These are phyloP conservation scores for Scaptomyza pallida DNA, from an alignment of 1,140 invertebrate species.

Conservation along the genomic window DNA sequence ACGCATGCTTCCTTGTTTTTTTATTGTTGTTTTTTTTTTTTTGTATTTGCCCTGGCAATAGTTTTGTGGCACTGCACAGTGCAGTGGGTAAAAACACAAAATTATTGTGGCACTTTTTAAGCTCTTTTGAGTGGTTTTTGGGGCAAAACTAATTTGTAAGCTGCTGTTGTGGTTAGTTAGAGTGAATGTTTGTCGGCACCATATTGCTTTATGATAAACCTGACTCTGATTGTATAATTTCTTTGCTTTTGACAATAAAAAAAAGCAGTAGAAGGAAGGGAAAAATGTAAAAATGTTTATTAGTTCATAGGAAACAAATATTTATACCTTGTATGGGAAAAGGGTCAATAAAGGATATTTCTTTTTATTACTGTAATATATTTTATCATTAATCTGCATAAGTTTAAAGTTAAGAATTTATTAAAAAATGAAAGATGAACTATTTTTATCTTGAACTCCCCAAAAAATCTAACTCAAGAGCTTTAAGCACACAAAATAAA, in stretches of 20 bases:
- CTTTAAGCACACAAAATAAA: too few relatives aligned
- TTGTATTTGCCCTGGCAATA: background rate
- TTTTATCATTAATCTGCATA: too few relatives aligned
- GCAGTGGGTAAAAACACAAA: slow-evolving; percentile 40
- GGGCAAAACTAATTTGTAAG: slow-evolving; percentile 9
- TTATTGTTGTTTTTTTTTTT: slow-evolving; percentile 22
- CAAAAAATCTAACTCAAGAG: too few relatives aligned
- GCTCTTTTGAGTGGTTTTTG: slow-evolving; percentile 23
- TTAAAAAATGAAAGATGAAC: too few relatives aligned
- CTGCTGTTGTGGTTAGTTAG: slow-evolving; percentile 34
- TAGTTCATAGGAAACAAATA: background rate
- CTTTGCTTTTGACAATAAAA: too few relatives aligned
- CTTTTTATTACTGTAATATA: too few relatives aligned
- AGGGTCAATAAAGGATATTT: too few relatives aligned
- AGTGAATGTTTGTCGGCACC: background rate
- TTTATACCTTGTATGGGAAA: background rate
- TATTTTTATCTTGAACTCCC: too few relatives aligned
- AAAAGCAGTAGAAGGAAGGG: too few relatives aligned
- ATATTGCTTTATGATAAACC: background rate
- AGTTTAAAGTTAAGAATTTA: too few relatives aligned
- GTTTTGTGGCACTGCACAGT: slow-evolving; percentile 2
- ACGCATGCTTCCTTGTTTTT: slow-evolving; percentile 41
- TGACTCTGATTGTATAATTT: background rate
- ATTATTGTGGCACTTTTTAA: slow-evolving; percentile 31
- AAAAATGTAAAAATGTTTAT: too few relatives aligned